Evolutionary conservation across 2,797 vertebrate genomes (phyloP).

Genomic region (Thaleichthys pacificus): DNA sequence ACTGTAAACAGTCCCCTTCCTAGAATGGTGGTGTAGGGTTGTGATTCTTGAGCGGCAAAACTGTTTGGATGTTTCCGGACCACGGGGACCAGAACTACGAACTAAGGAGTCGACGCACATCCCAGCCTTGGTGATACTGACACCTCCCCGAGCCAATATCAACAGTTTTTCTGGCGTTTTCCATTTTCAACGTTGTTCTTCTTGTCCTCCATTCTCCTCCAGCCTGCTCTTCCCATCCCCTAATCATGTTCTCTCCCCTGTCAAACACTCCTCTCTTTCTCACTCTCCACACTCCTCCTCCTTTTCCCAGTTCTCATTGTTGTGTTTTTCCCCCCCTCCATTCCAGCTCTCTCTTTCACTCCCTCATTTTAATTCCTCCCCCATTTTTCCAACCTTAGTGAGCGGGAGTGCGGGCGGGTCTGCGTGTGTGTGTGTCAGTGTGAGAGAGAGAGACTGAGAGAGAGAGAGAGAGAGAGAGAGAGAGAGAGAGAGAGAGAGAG

Average conservation of each 20-base stretch:
- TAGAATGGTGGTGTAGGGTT: not conserved
- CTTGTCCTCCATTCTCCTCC: constrained; percentile 46
- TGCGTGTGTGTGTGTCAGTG: constrained; percentile 29
- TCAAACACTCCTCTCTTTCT: constrained; percentile 45
- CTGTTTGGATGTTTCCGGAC: not conserved
- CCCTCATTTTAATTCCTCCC: constrained; percentile 68
- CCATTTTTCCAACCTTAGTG: constrained; percentile 55
- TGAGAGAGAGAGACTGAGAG: not conserved
- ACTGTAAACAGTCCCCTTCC: not conserved
- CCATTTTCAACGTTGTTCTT: constrained; percentile 51
- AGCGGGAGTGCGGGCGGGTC: constrained; percentile 21
- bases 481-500: no score
- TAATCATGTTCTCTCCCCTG: constrained; percentile 58
- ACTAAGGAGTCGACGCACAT: no score
- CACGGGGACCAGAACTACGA: not conserved
- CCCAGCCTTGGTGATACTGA: no score
- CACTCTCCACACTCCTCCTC: not conserved
- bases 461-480: no score
- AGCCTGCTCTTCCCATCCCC: constrained; percentile 49
- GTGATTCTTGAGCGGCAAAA: not conserved
- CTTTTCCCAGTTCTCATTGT: constrained; percentile 63
- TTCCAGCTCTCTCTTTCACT: constrained; percentile 63
- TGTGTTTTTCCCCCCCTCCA: constrained; percentile 48
- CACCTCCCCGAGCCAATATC: not conserved
- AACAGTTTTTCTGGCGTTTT: constrained; percentile 1